Conservation (phyloP, 1,140 invertebrate species). For the Bombus consobrinus region DNA sequence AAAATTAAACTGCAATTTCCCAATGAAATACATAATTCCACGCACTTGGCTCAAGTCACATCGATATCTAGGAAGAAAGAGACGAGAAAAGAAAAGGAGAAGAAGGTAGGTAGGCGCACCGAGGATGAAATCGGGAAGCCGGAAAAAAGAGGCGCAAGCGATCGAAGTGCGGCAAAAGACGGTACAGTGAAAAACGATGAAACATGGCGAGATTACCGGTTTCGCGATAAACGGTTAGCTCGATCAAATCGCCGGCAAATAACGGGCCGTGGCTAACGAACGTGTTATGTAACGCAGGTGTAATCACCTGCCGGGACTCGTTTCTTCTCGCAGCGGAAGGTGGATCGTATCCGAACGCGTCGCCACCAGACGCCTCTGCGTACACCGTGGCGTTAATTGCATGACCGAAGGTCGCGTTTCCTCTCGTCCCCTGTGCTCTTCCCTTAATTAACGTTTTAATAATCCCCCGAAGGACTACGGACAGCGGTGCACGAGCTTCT, state of each 20-base stretch:
- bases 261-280: slow-evolving; percentile 61
- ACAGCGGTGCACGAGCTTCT: background rate
- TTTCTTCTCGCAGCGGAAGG: slow-evolving; percentile 43
- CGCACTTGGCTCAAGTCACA: background rate
- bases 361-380: slow-evolving; percentile 22
- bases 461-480: slow-evolving; percentile 32
- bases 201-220: slow-evolving; percentile 59
- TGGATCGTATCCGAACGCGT: slow-evolving; percentile 46
- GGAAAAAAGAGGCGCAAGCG: background rate
- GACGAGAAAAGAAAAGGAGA: background rate
- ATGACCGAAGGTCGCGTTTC: slow-evolving; percentile 58
- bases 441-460: slow-evolving; percentile 68
- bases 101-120: background rate
- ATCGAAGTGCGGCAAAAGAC: background rate
- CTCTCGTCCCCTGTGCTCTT: slow-evolving; percentile 25
- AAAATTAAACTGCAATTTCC: no score
- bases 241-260: slow-evolving; percentile 65
- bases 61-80: background rate
- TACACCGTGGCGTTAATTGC: slow-evolving; percentile 62
- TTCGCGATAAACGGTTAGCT: slow-evolving; percentile 65
- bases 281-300: slow-evolving; percentile 68
- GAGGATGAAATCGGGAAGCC: background rate
- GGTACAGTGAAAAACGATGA: background rate
- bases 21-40: background rate
- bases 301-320: slow-evolving; percentile 66